Conservation (phyloP, 1,140 invertebrate species). For the Aphelenchoides besseyi region DNA sequence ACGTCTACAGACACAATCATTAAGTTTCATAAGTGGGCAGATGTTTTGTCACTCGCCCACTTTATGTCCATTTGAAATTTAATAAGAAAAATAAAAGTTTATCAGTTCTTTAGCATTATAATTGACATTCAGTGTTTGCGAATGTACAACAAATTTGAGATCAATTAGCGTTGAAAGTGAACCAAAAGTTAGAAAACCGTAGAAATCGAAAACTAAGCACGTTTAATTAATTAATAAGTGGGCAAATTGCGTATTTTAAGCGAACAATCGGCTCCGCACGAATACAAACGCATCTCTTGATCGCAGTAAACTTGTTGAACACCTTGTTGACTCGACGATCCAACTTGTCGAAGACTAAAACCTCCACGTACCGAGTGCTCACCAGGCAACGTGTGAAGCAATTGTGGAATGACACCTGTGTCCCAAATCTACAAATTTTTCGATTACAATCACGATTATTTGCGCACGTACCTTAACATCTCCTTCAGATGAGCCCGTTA, state of each 20-base stretch:
- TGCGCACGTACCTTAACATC: slow-evolving; percentile 81
- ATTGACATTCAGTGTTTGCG: neutral
- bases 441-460: neutral
- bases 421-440: slow-evolving; percentile 77
- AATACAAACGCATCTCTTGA: slow-evolving; percentile 80
- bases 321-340: slow-evolving; percentile 66
- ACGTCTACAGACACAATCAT: no score
- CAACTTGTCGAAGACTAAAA: slow-evolving; percentile 60
- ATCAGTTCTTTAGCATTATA: neutral
- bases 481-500: slow-evolving; percentile 93
- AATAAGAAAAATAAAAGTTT: neutral
- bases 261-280: slow-evolving; percentile 95
- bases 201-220: neutral
- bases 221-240: neutral
- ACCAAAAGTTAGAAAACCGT: neutral
- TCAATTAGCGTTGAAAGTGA: neutral
- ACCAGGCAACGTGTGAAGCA: slow-evolving; percentile 80
- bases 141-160: neutral
- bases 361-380: slow-evolving; percentile 72
- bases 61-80: neutral
- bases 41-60: neutral
- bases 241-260: slow-evolving; percentile 91
- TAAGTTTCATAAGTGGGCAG: no score
- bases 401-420: slow-evolving; percentile 74
- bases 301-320: slow-evolving; percentile 91